Base-by-base conservation (phyloP, 2,888 invertebrate species). In the Micropterix aruncella region DNA sequence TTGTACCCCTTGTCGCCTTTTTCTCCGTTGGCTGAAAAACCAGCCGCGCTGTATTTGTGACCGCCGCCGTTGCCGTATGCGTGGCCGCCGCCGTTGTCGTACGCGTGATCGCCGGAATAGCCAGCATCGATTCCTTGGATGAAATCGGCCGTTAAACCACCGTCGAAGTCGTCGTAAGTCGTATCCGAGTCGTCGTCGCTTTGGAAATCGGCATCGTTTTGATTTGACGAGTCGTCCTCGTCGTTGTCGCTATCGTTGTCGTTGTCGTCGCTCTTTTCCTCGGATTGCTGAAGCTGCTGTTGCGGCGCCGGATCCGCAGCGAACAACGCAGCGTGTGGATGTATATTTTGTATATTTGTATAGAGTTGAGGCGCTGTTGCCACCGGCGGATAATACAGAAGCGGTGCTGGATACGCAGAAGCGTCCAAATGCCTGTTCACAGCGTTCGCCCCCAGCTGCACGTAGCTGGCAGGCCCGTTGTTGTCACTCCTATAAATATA, bases 1-100 rank as follows among this genome's bases (percentile, higher is more conserved):
- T 66, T 64, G 58, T 73, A 77, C 5, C 74, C 77, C 49, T 74
- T 70, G 46, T 66, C 65, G 17, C 71, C 75, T 45, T 76, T 74
- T 46, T 73, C 72, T 0, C 78, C 78, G 18, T 70, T 62, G 43
- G 65, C 67, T 1, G 69, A 60, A 46, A 73, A 68, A 48, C 70
- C 66, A 43, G 65, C 61, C 39, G 67, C 65, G 2, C 59, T 64
- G 53, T 70, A 73, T 42, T 71, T 61, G 36, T 65, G 67, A 7
- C 74, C 74, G 3, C 58, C 70, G 2, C 68, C 73, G 44, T 65
- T 62, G 48, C 63, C 62, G 44, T 56, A 61, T 2, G 50, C 56
- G 15, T 60, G 55, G 2, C 55, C 14, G 7, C 36, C 42, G 16
- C n/a, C 37, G 7, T 41, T 18, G 41, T 5, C 9, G 9, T 5